Evolutionary conservation across 2,888 invertebrate genomes (phyloP), one percentile per base, ranked within the genome.

Genomic region (Gortyna flavago): DNA sequence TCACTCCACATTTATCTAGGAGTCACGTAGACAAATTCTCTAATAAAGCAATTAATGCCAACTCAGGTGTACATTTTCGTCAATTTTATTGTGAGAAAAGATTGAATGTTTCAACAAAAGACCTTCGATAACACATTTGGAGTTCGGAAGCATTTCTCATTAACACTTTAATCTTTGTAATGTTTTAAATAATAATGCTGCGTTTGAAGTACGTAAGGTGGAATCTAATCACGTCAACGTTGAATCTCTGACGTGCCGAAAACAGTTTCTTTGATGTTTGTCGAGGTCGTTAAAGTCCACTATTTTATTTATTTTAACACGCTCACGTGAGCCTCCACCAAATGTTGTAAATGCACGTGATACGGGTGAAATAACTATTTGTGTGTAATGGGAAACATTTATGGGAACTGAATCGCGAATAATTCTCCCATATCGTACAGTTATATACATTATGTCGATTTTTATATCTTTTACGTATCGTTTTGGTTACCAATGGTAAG

Each of bases 131-230:
- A 48, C 44, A 5, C 80, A 86, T 87, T 87, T 75, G 9, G 57
- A 86, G 80, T 77, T 80, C 71, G 41, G 25, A 44, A 61, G 16
- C 76, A 82, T 80, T 67, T 66, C 80, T 81, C 75, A 88, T 87
- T 87, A 83, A 41, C 83, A 85, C 85, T 88, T 89, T 79, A 89
- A 90, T 89, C 75, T 84, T 75, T 77, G 8, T 44, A 69, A 57
- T 76, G 69, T 80, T 73, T 57, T 74, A 75, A 84, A 86, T 89
- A 81, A 69, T 72, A 81, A 78, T 72, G 38, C 54, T 62, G 32
- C n/a, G 64, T 80, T 78, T 75, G 80, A 81, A 77, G 74, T 80
- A 57, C 77, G 75, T 72, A 65, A 44, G 77, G 71, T 69, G 65
- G 65, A 88, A 85, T 80, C 69, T 51, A 85, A 87, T 80, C 72